These are phyloP conservation scores for Thermophis baileyi DNA, from an alignment of 2,113 vertebrate genomes.

Conservation along the genomic window DNA sequence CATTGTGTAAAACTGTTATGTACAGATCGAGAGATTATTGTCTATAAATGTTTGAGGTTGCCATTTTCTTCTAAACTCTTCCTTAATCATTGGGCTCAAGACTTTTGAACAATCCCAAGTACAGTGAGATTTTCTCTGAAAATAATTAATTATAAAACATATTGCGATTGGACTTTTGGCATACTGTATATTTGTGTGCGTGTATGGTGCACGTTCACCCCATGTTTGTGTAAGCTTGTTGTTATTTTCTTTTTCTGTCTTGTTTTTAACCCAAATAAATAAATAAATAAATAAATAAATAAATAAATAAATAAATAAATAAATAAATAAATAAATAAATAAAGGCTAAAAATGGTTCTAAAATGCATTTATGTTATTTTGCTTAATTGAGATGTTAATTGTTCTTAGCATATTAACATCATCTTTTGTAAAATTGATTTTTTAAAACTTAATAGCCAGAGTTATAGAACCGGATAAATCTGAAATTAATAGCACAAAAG, in stretches of 20 bases:
- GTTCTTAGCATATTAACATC: constrained; percentile 56
- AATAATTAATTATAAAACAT: background rate
- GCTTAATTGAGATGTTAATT: constrained; percentile 48
- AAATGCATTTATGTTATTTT: constrained; percentile 23
- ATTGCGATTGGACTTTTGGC: background rate
- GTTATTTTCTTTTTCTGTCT: background rate
- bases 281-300: background rate
- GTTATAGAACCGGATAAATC: constrained; percentile 69
- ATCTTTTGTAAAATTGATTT: constrained; percentile 67
- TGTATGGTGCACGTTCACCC: background rate
- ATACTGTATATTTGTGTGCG: background rate
- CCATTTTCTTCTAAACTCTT: background rate
- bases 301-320: no score
- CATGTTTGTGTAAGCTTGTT: background rate
- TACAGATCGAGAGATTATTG: background rate
- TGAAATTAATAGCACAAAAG: constrained; percentile 73
- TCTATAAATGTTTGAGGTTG: background rate
- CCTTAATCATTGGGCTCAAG: background rate
- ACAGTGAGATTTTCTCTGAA: background rate
- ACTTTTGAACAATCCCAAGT: background rate
- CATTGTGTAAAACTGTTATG: background rate
- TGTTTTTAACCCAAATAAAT: background rate
- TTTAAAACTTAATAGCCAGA: constrained; percentile 54
- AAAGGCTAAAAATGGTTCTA: constrained; percentile 22
- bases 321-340: background rate